Base-by-base conservation (phyloP, 2,888 invertebrate genomes). In the Siphonodentalium dalli region DNA sequence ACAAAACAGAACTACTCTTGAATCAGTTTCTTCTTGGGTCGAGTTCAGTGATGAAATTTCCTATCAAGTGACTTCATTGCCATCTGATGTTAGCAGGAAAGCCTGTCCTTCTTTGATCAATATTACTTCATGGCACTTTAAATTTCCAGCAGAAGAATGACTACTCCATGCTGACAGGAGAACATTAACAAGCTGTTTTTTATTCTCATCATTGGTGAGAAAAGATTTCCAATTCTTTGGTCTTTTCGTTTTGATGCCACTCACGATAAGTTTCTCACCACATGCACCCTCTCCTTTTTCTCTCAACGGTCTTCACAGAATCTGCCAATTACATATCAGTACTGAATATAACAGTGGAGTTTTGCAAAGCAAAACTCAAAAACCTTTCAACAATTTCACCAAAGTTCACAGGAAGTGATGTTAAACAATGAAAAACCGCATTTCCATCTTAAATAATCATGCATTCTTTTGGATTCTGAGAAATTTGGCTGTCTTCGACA, bases 191-290 rank as follows among this genome's bases (percentile, higher is more conserved):
- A 45, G 24, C 15, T 45, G 34, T n/a, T 45, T 35, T 35, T 45
- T 45, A 11, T 45, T 45, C 13, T 33, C 45, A 15, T 45, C 45
- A 45, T 34, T 45, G 8, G 26, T 8, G n/a, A n/a, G n/a, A 34
- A 48, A 54, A 9, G 38, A 15, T 38, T 54, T 54, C 56, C 46
- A 51, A 31, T 56, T 46, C 23, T 35, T 21, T 24, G 56, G 45
- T 28, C 34, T 40, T 35, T 34, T 50, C 27, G 50, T 50, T 31
- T 34, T 44, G 26, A 33, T 35, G 21, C 44, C 34, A 15, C 44
- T 26, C 2, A 45, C 11, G 9, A 49, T n/a, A 8, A 49, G 31
- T 21, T 50, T 50, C 23, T 55, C 42, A 11, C 15, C 11, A n/a
- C n/a, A n/a, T n/a, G n/a, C 24, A 34, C 8, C 54, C 41, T 37